Conservation (phyloP, 2,797 vertebrate species). For the Psittacula echo region DNA sequence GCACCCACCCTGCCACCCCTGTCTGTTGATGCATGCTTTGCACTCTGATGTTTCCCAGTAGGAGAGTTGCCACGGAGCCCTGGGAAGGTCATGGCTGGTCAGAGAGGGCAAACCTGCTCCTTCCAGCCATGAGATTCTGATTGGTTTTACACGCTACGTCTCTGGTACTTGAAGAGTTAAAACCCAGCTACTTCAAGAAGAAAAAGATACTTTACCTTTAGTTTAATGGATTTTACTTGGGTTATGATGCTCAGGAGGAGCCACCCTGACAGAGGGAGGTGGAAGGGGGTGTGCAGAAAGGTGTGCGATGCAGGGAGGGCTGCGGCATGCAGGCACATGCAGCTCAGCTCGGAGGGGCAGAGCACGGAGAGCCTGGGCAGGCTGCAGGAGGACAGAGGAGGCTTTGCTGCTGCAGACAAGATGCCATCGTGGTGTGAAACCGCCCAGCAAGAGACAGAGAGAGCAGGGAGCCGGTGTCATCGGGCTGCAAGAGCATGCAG, state of each 20-base stretch:
- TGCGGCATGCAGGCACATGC: constrained; percentile 33
- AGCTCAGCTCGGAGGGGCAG: not conserved
- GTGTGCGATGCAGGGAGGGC: not conserved
- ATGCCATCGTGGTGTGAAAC: constrained; percentile 48
- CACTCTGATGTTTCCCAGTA: not conserved
- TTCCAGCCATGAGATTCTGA: not conserved
- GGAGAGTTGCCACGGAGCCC: constrained; percentile 47
- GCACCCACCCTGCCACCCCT: constrained; percentile 37
- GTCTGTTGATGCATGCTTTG: not conserved
- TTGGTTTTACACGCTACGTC: constrained; percentile 24
- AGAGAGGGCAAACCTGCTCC: constrained; percentile 3
- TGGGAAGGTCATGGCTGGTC: constrained; percentile 33
- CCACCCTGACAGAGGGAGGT: constrained; percentile 66
- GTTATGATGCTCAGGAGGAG: constrained; percentile 72
- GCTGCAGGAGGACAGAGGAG: not conserved
- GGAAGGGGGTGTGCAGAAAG: constrained; percentile 9
- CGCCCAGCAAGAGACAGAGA: constrained; percentile 33
- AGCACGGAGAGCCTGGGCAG: not conserved
- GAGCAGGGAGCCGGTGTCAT: constrained; percentile 12
- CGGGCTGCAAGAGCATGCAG: constrained; percentile 46
- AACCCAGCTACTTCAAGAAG: constrained; percentile 74
- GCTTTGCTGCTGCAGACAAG: constrained; percentile 27
- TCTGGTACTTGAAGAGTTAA: constrained; percentile 81
- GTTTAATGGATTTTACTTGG: constrained; percentile 79
- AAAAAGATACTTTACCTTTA: constrained; percentile 81